Evolutionary conservation across 2,888 invertebrate genomes (phyloP), one percentile per base, ranked within the genome.

Genomic region (Mythimna pallens): DNA sequence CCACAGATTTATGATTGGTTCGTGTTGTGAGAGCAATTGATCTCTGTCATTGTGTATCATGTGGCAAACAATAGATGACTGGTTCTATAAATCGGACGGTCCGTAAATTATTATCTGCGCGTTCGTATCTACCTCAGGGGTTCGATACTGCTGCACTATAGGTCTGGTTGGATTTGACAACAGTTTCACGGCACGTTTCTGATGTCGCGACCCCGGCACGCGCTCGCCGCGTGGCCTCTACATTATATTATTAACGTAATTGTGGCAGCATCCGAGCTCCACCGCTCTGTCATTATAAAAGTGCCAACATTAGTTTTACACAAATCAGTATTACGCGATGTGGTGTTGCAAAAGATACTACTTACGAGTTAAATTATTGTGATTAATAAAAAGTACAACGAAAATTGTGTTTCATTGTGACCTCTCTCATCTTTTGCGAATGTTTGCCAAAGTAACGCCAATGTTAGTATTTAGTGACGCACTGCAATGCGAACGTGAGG

Each of bases 1-100:
- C 98, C 83, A 98, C 98, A 84, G 98, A 98, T 93, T 97, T 98
- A 92, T 97, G 94, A 96, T 88, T 59, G 22, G 43, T 59, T 70
- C 58, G 63, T 65, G 65, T 64, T 65, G 68, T 70, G 65, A 64
- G 65, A 73, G 65, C 52, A 72, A 82, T 84, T 86, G 87, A 89
- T 90, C 86, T 89, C 86, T 80, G 84, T 75, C 77, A 83, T 71
- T 69, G 73, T 66, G 76, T 75, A 64, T 74, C 68, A 73, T 78
- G 74, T 72, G 70, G 81, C 80, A 55, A 73, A 74, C 66, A 78
- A 83, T 81, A 82, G 64, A 73, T 61, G 70, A 74, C 67, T 62
- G 79, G 73, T 77, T 68, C 78, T 66, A 76, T 70, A 47, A 73
- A 73, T 30, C 43, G n/a, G 43, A 85, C 63, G 71, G 87, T 86